Evolutionary conservation across 1,140 invertebrate genomes (phyloP), one percentile per base, ranked within the genome.

Genomic region (Antheraea pernyi): DNA sequence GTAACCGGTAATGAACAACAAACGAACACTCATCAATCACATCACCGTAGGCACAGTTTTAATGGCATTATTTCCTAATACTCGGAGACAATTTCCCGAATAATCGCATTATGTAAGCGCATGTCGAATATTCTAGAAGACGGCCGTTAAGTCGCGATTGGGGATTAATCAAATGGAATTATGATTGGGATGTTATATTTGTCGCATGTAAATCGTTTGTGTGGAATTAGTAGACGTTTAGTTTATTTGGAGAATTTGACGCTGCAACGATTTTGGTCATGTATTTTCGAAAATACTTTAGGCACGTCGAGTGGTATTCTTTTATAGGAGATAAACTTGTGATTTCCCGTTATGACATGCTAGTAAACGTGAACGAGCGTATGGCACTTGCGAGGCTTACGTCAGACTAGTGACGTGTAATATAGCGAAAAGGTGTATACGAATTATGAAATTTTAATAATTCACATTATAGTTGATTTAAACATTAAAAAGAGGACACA

Each of bases 61-160:
- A 85, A 85, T 83, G 82, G 83, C 76, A 88, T 88, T 85, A 88
- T 88, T 88, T 85, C 82, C 85, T 84, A 83, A 84, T 83, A 82
- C 82, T 79, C 73, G 80, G 81, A 70, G 79, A 85, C 82, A 86
- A 88, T 88, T 86, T 86, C 82, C 85, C 76, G 70, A 72, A 75
- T 82, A 84, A 81, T 67, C 18, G 42, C 48, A 63, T 80, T 76
- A 75, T 53, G 74, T 65, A 65, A 68, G 71, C 71, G 75, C 69
- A 77, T 58, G 19, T 70, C 62, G 72, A 70, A 36, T 63, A 63
- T 63, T 63, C 61, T n/a, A 53, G 46, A 36, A 61, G 30, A 61
- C 48, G 36, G 62, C 11, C 37, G 48, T 37, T 37, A 59, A 48
- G 69, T 22, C 59, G 8, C 42, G 11, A 59, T 71, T 46, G 59